These are phyloP conservation scores for Bufo bufo DNA, from an alignment of 2,113 vertebrate species.

Conservation along the genomic window DNA sequence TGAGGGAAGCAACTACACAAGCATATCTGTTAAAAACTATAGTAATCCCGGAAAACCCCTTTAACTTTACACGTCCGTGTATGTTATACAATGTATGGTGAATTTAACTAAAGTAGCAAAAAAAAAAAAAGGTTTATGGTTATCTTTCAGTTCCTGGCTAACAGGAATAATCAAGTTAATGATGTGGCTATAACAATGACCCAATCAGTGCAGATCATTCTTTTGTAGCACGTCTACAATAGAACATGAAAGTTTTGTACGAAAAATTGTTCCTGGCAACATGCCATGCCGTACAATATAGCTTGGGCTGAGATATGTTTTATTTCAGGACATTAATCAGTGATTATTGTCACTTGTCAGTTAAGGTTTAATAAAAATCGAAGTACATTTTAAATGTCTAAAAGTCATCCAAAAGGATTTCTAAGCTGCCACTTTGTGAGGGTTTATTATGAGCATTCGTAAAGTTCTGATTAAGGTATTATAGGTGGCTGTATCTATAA, in stretches of 20 bases:
- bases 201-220: neutral
- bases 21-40: too few species aligned
- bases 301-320: neutral
- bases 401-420: neutral
- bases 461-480: neutral
- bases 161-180: constrained; percentile 12
- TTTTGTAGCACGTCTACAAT: constrained; percentile 7
- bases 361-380: constrained; percentile 17
- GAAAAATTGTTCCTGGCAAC: neutral
- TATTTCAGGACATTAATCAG: neutral
- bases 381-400: neutral
- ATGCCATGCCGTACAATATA: neutral
- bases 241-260: constrained; percentile 15
- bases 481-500: neutral
- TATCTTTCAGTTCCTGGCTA: neutral
- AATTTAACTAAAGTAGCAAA: neutral
- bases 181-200: neutral
- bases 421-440: neutral
- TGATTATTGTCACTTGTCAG: neutral
- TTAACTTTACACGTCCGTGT: too few species aligned
- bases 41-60: too few species aligned
- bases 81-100: neutral
- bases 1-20: too few species aligned
- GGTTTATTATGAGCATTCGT: neutral
- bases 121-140: neutral